Conservation (phyloP, 37 sponge, comb jelly and placozoan species). For the Lycopodina hypogea region DNA sequence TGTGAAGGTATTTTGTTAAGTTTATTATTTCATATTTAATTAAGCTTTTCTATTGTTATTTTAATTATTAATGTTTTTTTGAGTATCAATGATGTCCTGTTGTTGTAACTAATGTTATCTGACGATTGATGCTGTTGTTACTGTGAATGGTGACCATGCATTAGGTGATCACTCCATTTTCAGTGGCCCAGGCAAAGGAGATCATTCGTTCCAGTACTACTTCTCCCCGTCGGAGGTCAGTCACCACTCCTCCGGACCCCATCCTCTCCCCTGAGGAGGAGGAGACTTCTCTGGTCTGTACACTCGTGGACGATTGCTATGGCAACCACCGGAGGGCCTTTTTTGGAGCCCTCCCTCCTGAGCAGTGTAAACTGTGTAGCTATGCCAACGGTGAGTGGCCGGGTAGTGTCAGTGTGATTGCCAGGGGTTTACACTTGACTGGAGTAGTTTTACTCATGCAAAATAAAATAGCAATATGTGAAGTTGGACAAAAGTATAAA, state of each 20-base stretch:
- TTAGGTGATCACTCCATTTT: slow-evolving; percentile 55
- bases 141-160: too few species aligned
- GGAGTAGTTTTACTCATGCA: too few species aligned
- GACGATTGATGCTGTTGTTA: not conserved
- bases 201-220: slow-evolving; percentile 2
- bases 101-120: not conserved
- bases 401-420: not conserved
- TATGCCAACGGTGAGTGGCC: slow-evolving; percentile 56
- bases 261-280: slow-evolving; percentile 21
- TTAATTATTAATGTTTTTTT: not conserved
- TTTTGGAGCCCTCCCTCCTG: slow-evolving; percentile 44
- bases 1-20: too few species aligned
- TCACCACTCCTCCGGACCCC: not conserved
- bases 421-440: too few species aligned
- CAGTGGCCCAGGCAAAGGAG: slow-evolving; percentile 55
- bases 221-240: slow-evolving; percentile 21
- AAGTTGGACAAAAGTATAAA: too few species aligned
- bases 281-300: slow-evolving; percentile 8
- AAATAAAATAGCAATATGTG: too few species aligned
- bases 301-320: slow-evolving; percentile 55
- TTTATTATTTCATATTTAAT: too few species aligned
- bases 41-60: not conserved
- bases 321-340: slow-evolving; percentile 49
- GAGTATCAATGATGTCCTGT: too few species aligned
- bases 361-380: slow-evolving; percentile 32